Evolutionary conservation across 2,888 invertebrate genomes (phyloP).

Genomic region (Neoaliturus tenellus): DNA sequence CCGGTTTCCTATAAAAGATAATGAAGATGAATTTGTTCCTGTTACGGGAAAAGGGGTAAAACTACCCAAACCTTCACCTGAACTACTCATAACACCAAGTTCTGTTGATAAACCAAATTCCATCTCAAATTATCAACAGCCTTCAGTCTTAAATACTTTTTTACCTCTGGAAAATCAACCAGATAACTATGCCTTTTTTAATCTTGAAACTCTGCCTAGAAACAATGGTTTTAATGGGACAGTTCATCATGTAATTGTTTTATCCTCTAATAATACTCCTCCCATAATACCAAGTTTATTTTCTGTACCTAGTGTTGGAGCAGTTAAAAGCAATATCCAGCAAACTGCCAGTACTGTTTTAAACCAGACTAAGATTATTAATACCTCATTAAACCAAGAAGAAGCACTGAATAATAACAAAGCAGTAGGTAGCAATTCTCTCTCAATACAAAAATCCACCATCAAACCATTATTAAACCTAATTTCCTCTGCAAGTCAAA

Average conservation of each 20-base stretch:
- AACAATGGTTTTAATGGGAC: neutral
- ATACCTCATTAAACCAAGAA: neutral
- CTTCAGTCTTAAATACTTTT: neutral
- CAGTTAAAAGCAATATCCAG: neutral
- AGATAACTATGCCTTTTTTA: constrained; percentile 46
- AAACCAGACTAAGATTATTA: neutral
- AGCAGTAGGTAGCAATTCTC: neutral
- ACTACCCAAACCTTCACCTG: constrained; percentile 48
- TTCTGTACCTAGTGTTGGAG: neutral
- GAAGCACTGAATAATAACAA: neutral
- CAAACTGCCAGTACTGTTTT: neutral
- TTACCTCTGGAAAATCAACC: constrained; percentile 26
- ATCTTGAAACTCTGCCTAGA: constrained; percentile 28
- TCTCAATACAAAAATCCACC: neutral
- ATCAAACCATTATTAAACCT: constrained; percentile 1
- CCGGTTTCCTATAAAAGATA: constrained; percentile 42
- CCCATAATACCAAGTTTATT: constrained; percentile 1
- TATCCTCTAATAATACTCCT: neutral
- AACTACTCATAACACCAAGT: constrained; percentile 46
- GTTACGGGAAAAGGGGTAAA: constrained; percentile 39
- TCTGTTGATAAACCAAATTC: neutral
- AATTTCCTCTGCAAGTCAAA: constrained; percentile 4
- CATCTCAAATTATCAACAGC: neutral
- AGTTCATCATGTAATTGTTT: constrained; percentile 26
- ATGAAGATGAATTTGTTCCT: constrained; percentile 52